These are phyloP conservation scores for Eulemur macaco DNA, from an alignment of 2,113 vertebrate genomes.

Conservation along the genomic window DNA sequence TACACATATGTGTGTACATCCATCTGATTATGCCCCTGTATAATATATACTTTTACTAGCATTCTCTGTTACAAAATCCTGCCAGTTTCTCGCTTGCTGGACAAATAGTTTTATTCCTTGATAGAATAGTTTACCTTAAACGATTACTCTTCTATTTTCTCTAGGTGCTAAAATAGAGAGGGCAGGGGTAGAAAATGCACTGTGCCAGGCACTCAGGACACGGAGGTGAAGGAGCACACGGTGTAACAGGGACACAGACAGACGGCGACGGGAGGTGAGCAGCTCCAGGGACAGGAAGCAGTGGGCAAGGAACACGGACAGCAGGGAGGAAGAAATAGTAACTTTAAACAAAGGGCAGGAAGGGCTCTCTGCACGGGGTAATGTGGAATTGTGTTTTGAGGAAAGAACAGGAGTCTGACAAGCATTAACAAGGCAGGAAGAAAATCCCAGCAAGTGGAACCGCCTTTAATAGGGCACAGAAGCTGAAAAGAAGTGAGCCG, in stretches of 20 bases:
- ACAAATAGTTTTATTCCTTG: background rate
- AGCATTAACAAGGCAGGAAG: background rate
- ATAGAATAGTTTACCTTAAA: background rate
- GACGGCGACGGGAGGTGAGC: rapidly evolving
- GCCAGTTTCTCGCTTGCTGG: background rate
- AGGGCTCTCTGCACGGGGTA: background rate
- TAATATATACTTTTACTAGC: background rate
- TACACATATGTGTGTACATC: background rate
- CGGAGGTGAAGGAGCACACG: too few relatives aligned
- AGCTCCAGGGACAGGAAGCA: too few relatives aligned
- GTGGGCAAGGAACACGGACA: rapidly evolving
- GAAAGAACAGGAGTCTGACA: background rate
- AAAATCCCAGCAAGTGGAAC: too few relatives aligned
- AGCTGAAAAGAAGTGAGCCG: background rate
- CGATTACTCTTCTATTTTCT: background rate
- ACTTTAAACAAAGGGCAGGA: background rate
- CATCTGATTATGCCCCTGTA: background rate
- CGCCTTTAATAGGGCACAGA: background rate
- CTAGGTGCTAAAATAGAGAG: background rate
- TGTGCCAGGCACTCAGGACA: background rate
- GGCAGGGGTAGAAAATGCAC: background rate
- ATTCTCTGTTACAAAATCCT: background rate
- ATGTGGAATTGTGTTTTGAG: background rate
- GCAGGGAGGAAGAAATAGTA: background rate
- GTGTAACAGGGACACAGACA: background rate